Base-by-base conservation (phyloP, 2,797 vertebrate species). In the Mormyrops attenuatus region DNA sequence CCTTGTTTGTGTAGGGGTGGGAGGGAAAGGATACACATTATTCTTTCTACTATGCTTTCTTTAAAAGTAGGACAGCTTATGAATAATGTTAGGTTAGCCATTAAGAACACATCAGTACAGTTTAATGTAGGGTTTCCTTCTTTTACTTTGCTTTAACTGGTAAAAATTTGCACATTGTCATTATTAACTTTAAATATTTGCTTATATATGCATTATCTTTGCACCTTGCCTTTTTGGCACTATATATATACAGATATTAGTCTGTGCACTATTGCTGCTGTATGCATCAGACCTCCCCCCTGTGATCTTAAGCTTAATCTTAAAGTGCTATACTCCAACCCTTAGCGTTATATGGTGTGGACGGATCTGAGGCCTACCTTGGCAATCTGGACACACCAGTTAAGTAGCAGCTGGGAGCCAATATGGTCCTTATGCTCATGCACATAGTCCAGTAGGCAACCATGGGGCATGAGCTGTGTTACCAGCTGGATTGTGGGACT, bases 351-450 rank as follows among this genome's bases (percentile, higher is more conserved):
- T 50, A 17, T 13, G 30, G 30, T 87, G 50, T 41, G n/a, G 34
- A 57, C n/a, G 85, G 2, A 41, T 26, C 5, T 52, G 22, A 30
- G 22, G 26, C 94, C 93, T 97, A 99, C 98, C 98, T 99, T 99
- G 55, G 98, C 98, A 91, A 99, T 99, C 92, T 99, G 98, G 93
- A 99, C 98, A 96, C 98, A 99, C 98, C 98, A 99, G 91, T 99
- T 99, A 44, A 99, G 97, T 92, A 99, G 94, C 89, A 99, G 96
- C 94, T 99, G 98, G 77, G 98, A 99, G 89, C 98, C 98, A 22
- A 99, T 99, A 91, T 99, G 98, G 93, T 99, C 98, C 94, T 99
- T 99, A 91, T 99, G 98, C 90, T 99, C 98, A 0, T 98, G 97
- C 63, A 99, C 97, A 0, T 99, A 99, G 92, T 99, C 98, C 91